A percentile compares a stretch with the other conserved stretches of the same genome.
These are phyloP conservation scores for Camponotus fellah DNA, from an alignment of 2,888 invertebrate genomes.

Conservation along the genomic window DNA sequence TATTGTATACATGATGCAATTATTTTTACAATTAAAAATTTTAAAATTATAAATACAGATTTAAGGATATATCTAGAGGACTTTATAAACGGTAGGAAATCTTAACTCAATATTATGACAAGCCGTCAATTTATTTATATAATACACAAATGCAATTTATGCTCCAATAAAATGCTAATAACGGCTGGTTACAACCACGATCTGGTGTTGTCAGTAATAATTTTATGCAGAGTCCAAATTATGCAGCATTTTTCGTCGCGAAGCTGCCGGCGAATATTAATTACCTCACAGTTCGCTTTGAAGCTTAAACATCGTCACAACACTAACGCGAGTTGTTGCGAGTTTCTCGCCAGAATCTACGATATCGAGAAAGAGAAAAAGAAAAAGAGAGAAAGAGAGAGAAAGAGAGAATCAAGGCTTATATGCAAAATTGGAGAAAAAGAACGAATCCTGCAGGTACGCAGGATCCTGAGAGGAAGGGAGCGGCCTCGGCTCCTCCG, in stretches of 20 bases:
- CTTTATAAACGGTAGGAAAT: not conserved
- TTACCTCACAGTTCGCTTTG: conserved; percentile 47
- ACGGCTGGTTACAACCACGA: conserved; percentile 35
- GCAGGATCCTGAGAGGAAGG: not conserved
- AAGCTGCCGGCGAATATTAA: conserved; percentile 57
- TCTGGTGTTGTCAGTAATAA: conserved; percentile 36
- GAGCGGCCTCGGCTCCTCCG: conserved; percentile 9
- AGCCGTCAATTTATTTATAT: not conserved
- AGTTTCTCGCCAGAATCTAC: conserved; percentile 35
- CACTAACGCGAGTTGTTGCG: conserved; percentile 42
- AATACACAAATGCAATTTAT: not conserved
- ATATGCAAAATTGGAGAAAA: conserved; percentile 8
- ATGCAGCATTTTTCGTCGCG: conserved; percentile 46
- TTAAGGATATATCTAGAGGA: not conserved
- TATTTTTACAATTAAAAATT: not conserved
- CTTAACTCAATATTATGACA: not conserved
- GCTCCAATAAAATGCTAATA: conserved; percentile 43
- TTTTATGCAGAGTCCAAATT: conserved; percentile 45
- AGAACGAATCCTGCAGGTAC: not conserved
- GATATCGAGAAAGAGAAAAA: not conserved
- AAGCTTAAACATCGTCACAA: conserved; percentile 51
- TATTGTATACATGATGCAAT: not conserved
- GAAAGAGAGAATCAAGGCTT: not conserved
- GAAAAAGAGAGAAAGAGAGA: not conserved
- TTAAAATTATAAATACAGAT: not conserved